Evolutionary conservation across 2,888 invertebrate species (phyloP).

Genomic region (Drosophila nr. fundita): DNA sequence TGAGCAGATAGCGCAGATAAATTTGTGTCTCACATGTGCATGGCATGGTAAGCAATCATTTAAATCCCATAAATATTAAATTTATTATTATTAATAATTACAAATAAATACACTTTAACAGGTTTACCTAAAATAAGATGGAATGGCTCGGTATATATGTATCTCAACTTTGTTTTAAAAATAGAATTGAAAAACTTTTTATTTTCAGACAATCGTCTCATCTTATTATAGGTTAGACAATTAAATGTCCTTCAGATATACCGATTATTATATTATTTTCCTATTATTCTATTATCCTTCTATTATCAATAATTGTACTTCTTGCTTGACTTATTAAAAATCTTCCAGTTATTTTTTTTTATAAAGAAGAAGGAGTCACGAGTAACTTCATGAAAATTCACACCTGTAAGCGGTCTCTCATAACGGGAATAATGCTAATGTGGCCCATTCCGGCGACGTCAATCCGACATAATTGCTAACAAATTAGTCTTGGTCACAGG

Average conservation of each 20-base stretch:
- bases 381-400: conserved; percentile 39
- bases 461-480: conserved; percentile 78
- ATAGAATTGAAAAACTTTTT: too few relatives aligned
- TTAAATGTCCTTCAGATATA: too few relatives aligned
- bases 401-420: conserved; percentile 59
- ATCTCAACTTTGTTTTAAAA: too few relatives aligned
- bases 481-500: conserved; percentile 72
- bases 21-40: background rate
- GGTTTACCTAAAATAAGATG: background rate
- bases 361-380: background rate
- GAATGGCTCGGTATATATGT: too few relatives aligned
- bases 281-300: too few relatives aligned
- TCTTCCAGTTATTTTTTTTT: background rate
- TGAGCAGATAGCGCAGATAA: background rate
- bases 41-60: background rate
- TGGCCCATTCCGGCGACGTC: conserved; percentile 63
- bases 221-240: too few relatives aligned
- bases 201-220: too few relatives aligned
- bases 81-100: background rate
- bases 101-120: background rate
- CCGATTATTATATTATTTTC: too few relatives aligned
- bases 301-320: too few relatives aligned
- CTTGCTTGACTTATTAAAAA: background rate
- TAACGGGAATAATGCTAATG: conserved; percentile 77
- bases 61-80: background rate